A percentile compares a stretch with the other conserved stretches of the same genome.
phyloP scores from a whole-genome alignment of 2,113 vertebrate species.

The Notiomystis cincta region DNA sequence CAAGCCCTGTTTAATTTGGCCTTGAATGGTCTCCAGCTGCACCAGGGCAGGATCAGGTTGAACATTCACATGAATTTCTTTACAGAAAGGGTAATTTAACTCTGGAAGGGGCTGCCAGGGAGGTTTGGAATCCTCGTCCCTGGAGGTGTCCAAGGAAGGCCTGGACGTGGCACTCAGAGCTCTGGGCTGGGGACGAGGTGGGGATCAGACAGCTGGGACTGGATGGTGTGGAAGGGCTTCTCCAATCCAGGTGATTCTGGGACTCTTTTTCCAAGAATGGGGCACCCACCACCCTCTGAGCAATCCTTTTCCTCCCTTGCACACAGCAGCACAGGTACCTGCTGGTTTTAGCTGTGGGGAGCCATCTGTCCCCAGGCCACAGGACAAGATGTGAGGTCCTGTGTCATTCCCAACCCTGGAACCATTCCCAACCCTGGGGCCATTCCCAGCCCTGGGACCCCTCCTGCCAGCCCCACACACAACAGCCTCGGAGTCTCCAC shows the following conservation, averaged over 20 bases:
- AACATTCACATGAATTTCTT: not conserved
- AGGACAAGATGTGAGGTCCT: not conserved
- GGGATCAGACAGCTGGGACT: fast-evolving
- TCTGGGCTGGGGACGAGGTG: not conserved
- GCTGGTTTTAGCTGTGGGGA: fast-evolving
- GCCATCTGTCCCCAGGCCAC: fast-evolving
- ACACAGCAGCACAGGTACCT: fast-evolving
- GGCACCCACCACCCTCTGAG: fast-evolving
- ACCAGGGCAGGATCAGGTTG: no score
- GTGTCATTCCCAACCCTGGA: not conserved
- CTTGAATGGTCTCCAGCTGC: not conserved
- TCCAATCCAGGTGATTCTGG: not conserved
- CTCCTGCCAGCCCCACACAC: fast-evolving
- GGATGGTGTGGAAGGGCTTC: fast-evolving
- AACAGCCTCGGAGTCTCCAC: not conserved
- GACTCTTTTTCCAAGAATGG: not conserved
- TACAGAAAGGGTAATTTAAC: not conserved
- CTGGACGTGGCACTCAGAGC: not conserved
- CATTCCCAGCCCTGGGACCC: not conserved
- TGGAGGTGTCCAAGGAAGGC: fast-evolving
- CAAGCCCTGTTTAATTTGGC: fast-evolving
- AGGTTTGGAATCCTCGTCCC: not conserved
- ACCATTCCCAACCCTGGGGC: not conserved
- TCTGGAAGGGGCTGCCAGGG: not conserved
- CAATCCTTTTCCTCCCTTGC: not conserved